Evolutionary conservation across 2,797 vertebrate genomes (phyloP), one percentile per base, ranked within the genome.

Genomic region (Diplodus sargus): DNA sequence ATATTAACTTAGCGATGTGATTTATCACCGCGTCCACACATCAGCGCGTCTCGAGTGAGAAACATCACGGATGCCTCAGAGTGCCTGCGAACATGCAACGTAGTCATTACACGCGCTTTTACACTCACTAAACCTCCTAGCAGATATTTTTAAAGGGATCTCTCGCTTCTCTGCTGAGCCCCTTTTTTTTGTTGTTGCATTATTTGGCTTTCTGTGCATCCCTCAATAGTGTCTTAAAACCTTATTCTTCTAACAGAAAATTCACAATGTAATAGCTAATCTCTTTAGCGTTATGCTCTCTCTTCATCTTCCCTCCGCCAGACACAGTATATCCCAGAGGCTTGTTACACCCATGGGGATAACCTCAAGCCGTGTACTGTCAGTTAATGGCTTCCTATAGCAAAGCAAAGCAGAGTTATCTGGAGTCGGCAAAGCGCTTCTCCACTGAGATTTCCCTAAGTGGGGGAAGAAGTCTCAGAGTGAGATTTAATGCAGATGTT

Each of bases 361-460:
- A 85, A 90, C 89, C 85, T 74, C 86, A 72, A 89, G 73, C 75
- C 59, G 56, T 71, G 74, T 51, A 42, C 84, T 86, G 86, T 89
- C 86, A 82, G 82, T 85, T 89, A 90, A 90, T 85, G 80, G 83
- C 70, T 90, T 91, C 85, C 79, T 74, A 78, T 82, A 66, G 85
- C 74, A 89, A 83, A 87, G 83, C 79, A 84, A 34, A 79, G 87
- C 70, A 39, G 61, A 84, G 78, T 70, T 86, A 81, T 84, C 82
- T 67, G 73, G 80, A 77, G 73, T 74, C 78, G 71, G 56, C 53
- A 47, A 81, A 89, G 74, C 72, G 15, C 67, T 69, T 78, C 79
- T 83, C 81, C 73, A 11, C 70, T 25, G 89, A 78, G 89, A 81
- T 71, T 76, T 86, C 48, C 13, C 67, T 85, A 74, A 75, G 78